These are phyloP conservation scores for Indicator maculatus DNA, from an alignment of 2,113 vertebrate genomes.

Conservation along the genomic window DNA sequence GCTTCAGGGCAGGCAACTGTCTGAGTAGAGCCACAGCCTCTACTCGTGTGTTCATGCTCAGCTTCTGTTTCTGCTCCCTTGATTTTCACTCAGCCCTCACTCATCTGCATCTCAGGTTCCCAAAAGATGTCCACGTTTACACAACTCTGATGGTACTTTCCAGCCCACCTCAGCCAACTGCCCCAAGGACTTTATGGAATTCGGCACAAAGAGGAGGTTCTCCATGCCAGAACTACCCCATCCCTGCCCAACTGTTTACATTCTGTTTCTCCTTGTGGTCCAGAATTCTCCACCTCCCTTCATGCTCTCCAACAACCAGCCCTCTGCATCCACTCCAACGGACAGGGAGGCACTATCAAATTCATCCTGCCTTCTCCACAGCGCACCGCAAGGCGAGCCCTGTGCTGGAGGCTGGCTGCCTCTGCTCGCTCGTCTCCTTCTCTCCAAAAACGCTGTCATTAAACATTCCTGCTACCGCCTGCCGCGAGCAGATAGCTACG, in stretches of 20 bases:
- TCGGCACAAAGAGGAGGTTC: not conserved
- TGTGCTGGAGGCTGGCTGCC: not conserved
- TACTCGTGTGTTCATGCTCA: not conserved
- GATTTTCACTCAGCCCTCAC: not conserved
- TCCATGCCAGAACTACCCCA: not conserved
- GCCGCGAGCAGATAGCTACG: not conserved
- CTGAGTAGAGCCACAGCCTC: not conserved
- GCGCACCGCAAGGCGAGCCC: not conserved
- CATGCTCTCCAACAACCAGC: not conserved
- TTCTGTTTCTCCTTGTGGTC: not conserved
- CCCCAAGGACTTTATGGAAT: not conserved
- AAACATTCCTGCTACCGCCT: not conserved
- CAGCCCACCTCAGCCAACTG: too few species aligned
- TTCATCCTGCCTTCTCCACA: not conserved
- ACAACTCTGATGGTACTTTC: not conserved
- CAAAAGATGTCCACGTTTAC: accelerated
- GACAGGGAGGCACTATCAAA: too few species aligned
- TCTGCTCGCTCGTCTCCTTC: not conserved
- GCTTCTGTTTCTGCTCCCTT: not conserved
- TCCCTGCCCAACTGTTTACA: not conserved
- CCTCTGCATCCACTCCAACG: not conserved
- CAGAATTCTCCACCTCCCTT: not conserved
- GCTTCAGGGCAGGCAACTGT: accelerated
- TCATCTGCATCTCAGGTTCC: not conserved
- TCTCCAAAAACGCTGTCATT: not conserved